Evolutionary conservation across 2,888 invertebrate species (phyloP).

Genomic region (Cephus rjabovi): DNA sequence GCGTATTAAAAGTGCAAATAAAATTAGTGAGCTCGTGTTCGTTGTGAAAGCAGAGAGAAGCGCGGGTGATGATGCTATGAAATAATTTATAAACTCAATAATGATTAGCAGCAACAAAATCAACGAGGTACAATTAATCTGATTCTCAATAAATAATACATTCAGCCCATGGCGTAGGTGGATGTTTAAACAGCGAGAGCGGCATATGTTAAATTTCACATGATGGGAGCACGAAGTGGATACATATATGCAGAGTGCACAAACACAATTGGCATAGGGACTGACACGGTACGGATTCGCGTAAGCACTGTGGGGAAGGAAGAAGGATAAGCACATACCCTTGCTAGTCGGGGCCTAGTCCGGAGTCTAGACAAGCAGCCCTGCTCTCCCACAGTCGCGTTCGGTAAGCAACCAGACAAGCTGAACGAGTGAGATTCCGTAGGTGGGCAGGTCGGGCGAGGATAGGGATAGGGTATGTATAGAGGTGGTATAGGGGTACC

Average conservation of each 20-base stretch:
- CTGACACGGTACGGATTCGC: conserved; percentile 4
- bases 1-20: neutral
- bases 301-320: conserved; percentile 2
- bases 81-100: neutral
- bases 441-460: neutral
- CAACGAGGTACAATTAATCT: neutral
- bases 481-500: neutral
- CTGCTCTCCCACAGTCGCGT: conserved; percentile 43
- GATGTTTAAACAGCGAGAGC: neutral
- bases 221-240: neutral
- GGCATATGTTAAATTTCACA: neutral
- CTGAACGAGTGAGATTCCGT: conserved; percentile 2
- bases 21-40: neutral
- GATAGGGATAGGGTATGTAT: neutral
- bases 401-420: conserved; percentile 27
- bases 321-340: conserved; percentile 2
- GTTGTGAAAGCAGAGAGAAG: neutral
- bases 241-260: neutral
- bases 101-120: neutral
- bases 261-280: neutral
- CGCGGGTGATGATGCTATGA: neutral
- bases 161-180: neutral
- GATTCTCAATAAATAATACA: neutral
- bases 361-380: conserved; percentile 33
- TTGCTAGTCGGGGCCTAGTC: neutral